Base-by-base conservation (phyloP, 2,113 vertebrate species). In the Misgurnus anguillicaudatus region DNA sequence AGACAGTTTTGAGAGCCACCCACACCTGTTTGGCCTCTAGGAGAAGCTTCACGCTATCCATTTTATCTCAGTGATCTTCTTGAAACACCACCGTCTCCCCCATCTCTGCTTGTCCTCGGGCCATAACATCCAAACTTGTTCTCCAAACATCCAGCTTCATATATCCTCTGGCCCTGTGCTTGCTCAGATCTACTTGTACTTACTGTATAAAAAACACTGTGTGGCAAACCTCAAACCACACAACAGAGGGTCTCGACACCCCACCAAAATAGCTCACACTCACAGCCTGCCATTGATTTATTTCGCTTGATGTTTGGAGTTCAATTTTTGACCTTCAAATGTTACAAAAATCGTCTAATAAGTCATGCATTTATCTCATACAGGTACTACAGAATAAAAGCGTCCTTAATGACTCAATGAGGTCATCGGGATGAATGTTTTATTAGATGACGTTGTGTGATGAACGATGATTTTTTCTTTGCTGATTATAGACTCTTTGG, bases 71-170 rank as follows among this genome's bases (percentile, higher is more conserved):
- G 67, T 84, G 78, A 84, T 82, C 76, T 68, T 77, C 80, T 73
- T 11, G 47, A 79, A 64, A 71, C 63, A 69, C 69, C 47, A 48
- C 64, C 42, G 45, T 10, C 55, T 36, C 63, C 10, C 77, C 38
- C 64, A 45, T 36, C 61, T 55, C 69, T 83, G n/a, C 36, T 58
- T 58, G 39, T 82, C 88, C 86, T 86, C 86, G 69, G 87, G 83
- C 53, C 79, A 80, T 84, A 85, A 83, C 83, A 81, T 89, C 88
- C 90, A 87, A 91, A 88, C 85, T 81, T 79, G 87, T 87, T 88
- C 85, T 85, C 84, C 83, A 80, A 80, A 75, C 84, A 84, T 79
- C 85, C 85, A 82, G 69, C 80, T 83, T 82, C 87, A 85, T 85
- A 68, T 76, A 80, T 45, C 51, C 53, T 80, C 62, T 36, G 62